Evolutionary conservation across 1,140 invertebrate genomes (phyloP), one percentile per base, ranked within the genome.

Genomic region (Bilobella aurantiaca): DNA sequence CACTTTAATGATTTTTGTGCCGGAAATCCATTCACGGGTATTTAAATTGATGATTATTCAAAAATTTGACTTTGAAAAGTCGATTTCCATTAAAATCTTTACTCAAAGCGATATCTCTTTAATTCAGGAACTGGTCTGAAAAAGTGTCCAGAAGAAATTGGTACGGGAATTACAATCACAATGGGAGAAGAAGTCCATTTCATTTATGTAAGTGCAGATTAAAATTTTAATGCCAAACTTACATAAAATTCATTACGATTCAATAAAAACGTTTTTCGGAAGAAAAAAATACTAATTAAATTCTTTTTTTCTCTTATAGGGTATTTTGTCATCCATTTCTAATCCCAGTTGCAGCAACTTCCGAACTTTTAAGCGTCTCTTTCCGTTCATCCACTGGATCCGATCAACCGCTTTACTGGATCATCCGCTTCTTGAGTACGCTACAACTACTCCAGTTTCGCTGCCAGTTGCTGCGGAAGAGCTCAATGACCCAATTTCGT

Each of bases 181-280:
- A 53, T 53, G 49, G 49, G 49, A 53, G 49, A 53, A 23, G 49
- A 53, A 5, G 49, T 23, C 49, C 49, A 23, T 23, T 53, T 53
- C 49, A 53, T 53, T 53, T 53, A 53, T 23, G 49, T 53, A 53
- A 53, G 49, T 3, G 23, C 37, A 8, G n/a, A n/a, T n/a, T n/a
- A 42, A 42, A 42, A 42, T 8, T 12, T 42, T 8, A 18, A 8
- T 42, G 34, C 34, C 34, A 42, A n/a, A n/a, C n/a, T n/a, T n/a
- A n/a, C n/a, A n/a, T n/a, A n/a, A n/a, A n/a, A n/a, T n/a, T n/a
- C n/a, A n/a, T 12, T 42, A 12, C n/a, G 37, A 42, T 42, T 42
- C 8, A 42, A 8, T 42, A n/a, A 42, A 42, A 42, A n/a, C 8
- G n/a, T n/a, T 42, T 42, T n/a, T 42, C 37, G 37, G 37, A 42